phyloP scores from a whole-genome alignment of 2,797 vertebrate species.

The Microctenopoma stevenorrisi region DNA sequence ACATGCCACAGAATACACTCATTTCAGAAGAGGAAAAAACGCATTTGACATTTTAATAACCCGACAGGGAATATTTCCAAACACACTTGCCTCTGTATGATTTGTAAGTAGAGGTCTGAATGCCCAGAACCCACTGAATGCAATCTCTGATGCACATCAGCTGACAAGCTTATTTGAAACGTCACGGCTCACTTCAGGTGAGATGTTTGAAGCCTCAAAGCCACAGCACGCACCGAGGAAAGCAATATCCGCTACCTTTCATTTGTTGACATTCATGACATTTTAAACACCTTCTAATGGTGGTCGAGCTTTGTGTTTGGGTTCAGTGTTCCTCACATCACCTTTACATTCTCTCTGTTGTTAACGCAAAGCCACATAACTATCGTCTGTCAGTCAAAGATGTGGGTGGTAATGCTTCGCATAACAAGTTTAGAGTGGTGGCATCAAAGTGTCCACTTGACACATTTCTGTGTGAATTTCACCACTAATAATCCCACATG shows the following conservation, averaged over 20 bases:
- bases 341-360: slow-evolving; percentile 5
- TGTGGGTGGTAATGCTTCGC: background rate
- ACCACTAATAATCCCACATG: background rate
- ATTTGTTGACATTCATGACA: slow-evolving; percentile 14
- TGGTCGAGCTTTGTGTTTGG: background rate
- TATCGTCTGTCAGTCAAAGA: background rate
- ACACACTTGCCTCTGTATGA: slow-evolving; percentile 9
- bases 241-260: slow-evolving; percentile 37
- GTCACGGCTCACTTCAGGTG: slow-evolving; percentile 24
- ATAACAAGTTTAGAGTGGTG: background rate
- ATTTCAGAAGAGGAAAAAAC: background rate
- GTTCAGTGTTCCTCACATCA: background rate
- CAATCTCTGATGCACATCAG: slow-evolving; percentile 12
- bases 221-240: slow-evolving; percentile 24
- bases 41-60: slow-evolving; percentile 27
- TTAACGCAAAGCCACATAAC: background rate
- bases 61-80: slow-evolving; percentile 6
- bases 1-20: background rate
- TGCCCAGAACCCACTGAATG: slow-evolving; percentile 6
- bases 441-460: background rate
- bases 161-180: slow-evolving; percentile 35
- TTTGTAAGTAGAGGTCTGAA: slow-evolving; percentile 11
- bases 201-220: slow-evolving; percentile 26
- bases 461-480: background rate
- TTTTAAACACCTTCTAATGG: slow-evolving; percentile 5